Percentiles rank a stretch among this genome's conserved stretches.
Evolutionary conservation across 2,797 vertebrate genomes (phyloP).

Genomic region (Eulemur mongoz): DNA sequence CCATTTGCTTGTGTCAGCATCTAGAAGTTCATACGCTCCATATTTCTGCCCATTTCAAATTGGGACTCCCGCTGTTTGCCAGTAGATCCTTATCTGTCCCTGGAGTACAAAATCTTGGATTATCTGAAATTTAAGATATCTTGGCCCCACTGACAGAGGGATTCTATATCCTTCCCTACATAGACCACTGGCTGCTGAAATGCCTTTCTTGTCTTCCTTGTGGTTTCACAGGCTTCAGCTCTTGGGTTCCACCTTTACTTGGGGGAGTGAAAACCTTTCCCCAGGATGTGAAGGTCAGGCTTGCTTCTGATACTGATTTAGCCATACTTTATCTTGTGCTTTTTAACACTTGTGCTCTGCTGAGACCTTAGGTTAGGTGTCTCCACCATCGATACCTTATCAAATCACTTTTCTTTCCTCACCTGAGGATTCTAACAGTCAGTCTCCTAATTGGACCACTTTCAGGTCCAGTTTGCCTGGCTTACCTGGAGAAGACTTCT

Average conservation of each 20-base stretch:
- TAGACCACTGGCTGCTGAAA: background rate
- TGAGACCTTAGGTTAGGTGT: background rate
- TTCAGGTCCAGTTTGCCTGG: background rate
- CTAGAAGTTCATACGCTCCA: background rate
- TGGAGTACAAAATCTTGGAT: background rate
- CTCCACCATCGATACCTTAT: background rate
- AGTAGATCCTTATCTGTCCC: background rate
- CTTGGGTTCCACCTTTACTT: background rate
- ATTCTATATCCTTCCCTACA: background rate
- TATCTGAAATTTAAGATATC: background rate
- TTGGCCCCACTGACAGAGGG: background rate
- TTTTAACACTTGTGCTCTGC: background rate
- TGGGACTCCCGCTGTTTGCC: background rate
- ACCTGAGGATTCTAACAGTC: background rate
- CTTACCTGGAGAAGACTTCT: background rate
- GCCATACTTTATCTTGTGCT: background rate
- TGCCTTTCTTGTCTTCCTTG: background rate
- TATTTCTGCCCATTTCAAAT: background rate
- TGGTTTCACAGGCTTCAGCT: background rate
- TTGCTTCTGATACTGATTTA: background rate
- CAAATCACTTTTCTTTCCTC: slow-evolving; percentile 18
- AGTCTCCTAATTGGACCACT: background rate
- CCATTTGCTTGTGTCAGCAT: background rate
- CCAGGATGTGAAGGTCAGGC: background rate
- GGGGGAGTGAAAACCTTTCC: background rate